A percentile compares a stretch with the other conserved stretches of the same genome.
Evolutionary conservation across 2,797 vertebrate genomes (phyloP).

Genomic region (Nothura maculosa): DNA sequence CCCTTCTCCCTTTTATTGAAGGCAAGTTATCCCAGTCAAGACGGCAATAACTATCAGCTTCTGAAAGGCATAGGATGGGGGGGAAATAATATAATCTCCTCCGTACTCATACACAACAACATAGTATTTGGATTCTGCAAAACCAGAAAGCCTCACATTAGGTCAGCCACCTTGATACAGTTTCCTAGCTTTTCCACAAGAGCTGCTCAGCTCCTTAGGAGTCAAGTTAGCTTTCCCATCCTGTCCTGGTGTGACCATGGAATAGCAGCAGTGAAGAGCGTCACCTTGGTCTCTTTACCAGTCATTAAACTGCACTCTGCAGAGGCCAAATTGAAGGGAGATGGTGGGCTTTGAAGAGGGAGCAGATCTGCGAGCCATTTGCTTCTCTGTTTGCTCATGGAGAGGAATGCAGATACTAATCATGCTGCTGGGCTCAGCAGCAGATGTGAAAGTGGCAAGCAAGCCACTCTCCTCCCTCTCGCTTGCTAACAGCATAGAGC

Average conservation of each 20-base stretch:
- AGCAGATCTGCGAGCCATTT: conserved; percentile 50
- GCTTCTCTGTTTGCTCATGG: conserved; percentile 44
- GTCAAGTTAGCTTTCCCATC: background rate
- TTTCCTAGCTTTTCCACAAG: background rate
- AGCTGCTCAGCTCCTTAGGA: background rate
- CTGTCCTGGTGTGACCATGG: background rate
- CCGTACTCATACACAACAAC: background rate
- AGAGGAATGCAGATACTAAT: conserved; percentile 62
- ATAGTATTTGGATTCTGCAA: background rate
- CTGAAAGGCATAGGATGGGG: background rate
- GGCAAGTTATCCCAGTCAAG: background rate
- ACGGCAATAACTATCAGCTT: conserved; percentile 25
- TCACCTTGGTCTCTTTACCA: background rate
- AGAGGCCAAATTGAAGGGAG: background rate
- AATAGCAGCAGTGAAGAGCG: background rate
- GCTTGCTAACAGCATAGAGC: background rate
- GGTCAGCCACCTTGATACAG: background rate
- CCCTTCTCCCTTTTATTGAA: background rate
- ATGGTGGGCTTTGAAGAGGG: background rate
- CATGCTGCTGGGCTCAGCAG: conserved; percentile 28
- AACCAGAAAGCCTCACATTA: background rate
- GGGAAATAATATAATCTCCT: conserved; percentile 2
- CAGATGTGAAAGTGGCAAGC: conserved; percentile 61
- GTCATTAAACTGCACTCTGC: background rate
- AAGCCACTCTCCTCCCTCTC: conserved; percentile 9